Percentiles rank a stretch among this genome's conserved stretches.
phyloP scores from a whole-genome alignment of 2,113 vertebrate species.

The Colius striatus region DNA sequence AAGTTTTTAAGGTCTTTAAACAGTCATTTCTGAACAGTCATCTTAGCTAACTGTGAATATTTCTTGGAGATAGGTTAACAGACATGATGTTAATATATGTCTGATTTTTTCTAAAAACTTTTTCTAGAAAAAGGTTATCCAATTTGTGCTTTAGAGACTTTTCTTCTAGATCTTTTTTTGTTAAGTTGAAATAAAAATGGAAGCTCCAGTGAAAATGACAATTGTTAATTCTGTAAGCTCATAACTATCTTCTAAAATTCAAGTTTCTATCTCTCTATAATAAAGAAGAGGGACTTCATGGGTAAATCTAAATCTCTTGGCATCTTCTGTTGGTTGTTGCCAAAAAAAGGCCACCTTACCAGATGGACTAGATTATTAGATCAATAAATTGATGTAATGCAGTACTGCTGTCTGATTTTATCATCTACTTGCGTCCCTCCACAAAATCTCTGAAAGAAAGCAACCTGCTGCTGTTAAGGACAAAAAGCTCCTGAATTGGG shows the following conservation, averaged over 20 bases:
- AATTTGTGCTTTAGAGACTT: background rate
- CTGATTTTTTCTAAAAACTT: too few relatives aligned
- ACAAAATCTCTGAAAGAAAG: background rate
- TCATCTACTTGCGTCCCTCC: background rate
- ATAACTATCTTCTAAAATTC: background rate
- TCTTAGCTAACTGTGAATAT: background rate
- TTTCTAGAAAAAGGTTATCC: background rate
- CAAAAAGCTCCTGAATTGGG: background rate
- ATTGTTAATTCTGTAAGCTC: background rate
- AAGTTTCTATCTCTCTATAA: background rate
- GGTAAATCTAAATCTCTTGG: background rate
- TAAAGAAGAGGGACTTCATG: background rate
- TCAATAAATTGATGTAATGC: background rate
- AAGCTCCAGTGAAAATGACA: background rate
- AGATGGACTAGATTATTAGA: background rate
- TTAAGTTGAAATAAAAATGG: background rate
- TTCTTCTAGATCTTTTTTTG: background rate
- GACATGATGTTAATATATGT: background rate
- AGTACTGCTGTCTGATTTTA: background rate
- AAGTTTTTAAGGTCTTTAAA: background rate
- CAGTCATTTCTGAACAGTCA: background rate
- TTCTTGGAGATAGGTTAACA: background rate
- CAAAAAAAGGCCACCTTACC: background rate
- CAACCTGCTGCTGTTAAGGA: background rate
- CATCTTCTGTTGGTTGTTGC: background rate